Percentiles rank a stretch among this genome's conserved stretches.
phyloP scores from a whole-genome alignment of 2,888 invertebrate species.

The Listrodromus nycthemerus region DNA sequence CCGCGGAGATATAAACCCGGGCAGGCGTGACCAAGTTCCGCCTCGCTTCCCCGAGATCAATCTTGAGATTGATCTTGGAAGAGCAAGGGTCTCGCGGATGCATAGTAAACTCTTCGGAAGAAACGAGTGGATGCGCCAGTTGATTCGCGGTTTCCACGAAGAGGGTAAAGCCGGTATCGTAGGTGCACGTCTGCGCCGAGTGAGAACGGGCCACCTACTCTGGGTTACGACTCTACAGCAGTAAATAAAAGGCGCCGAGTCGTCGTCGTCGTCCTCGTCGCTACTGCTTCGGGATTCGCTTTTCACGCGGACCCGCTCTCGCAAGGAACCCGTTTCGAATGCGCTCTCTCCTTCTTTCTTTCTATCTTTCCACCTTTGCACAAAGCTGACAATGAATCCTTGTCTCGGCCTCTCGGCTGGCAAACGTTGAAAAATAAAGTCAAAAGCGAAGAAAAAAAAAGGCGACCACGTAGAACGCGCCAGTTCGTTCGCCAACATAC shows the following conservation, averaged over 20 bases:
- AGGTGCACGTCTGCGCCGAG: slow-evolving; percentile 46
- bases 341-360: slow-evolving; percentile 37
- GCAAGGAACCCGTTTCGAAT: background rate
- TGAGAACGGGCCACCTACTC: slow-evolving; percentile 50
- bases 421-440: slow-evolving; percentile 53
- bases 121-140: slow-evolving; percentile 38
- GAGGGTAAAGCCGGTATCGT: slow-evolving; percentile 12
- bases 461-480: slow-evolving; percentile 18
- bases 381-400: slow-evolving; percentile 68
- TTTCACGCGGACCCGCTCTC: slow-evolving; percentile 47
- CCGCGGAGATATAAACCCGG: background rate
- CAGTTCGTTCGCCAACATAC: slow-evolving; percentile 42
- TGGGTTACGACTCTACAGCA: slow-evolving; percentile 69
- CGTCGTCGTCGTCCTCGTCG: slow-evolving; percentile 55
- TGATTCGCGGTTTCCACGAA: slow-evolving; percentile 64
- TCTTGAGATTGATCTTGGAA: background rate
- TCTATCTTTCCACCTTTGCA: slow-evolving; percentile 13
- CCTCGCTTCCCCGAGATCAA: background rate
- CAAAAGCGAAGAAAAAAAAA: slow-evolving; percentile 52
- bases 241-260: slow-evolving; percentile 70
- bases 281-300: slow-evolving; percentile 41
- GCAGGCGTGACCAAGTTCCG: slow-evolving; percentile 16
- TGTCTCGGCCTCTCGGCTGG: slow-evolving; percentile 46
- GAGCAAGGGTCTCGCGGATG: background rate
- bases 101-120: slow-evolving; percentile 14